A percentile compares a stretch with the other conserved stretches of the same genome.
Evolutionary conservation across 23 tunicate species (phyloP).

Genomic region (Diplosoma virens): DNA sequence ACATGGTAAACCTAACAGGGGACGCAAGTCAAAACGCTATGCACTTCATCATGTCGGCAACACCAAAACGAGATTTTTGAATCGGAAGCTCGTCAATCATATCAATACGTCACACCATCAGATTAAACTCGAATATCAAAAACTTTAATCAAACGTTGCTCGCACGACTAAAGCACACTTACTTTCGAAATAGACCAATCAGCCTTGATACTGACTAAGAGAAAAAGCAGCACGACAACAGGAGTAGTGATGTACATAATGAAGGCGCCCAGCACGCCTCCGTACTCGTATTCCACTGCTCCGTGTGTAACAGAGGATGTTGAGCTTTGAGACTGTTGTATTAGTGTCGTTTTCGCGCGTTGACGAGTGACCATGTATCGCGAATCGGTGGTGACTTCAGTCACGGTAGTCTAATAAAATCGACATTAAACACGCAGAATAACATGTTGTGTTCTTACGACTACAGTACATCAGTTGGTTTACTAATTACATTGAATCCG

Average conservation of each 20-base stretch:
- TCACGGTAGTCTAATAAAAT: neutral
- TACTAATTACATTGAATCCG: too few species aligned
- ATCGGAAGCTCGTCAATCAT: too few species aligned
- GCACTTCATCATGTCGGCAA: too few species aligned
- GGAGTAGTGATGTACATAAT: conserved; percentile 47
- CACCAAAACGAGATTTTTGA: too few species aligned
- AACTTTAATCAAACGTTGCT: too few species aligned
- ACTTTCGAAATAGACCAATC: conserved; percentile 54
- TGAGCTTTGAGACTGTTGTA: neutral
- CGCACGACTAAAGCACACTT: conserved; percentile 1
- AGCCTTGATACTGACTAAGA: conserved; percentile 19
- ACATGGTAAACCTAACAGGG: too few species aligned
- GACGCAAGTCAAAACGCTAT: too few species aligned
- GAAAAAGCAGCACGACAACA: conserved; percentile 23
- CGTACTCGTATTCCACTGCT: conserved; percentile 39
- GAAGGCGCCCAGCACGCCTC: conserved; percentile 68
- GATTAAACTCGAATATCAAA: too few species aligned
- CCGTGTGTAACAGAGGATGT: neutral
- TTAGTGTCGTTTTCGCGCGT: neutral
- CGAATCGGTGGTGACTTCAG: neutral
- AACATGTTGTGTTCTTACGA: too few species aligned
- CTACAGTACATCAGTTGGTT: too few species aligned
- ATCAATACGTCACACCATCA: too few species aligned
- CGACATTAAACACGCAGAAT: too few species aligned
- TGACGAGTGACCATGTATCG: conserved; percentile 58